Conservation (phyloP, 2,888 invertebrate genomes). For the Agriopis leucophaearia region DNA sequence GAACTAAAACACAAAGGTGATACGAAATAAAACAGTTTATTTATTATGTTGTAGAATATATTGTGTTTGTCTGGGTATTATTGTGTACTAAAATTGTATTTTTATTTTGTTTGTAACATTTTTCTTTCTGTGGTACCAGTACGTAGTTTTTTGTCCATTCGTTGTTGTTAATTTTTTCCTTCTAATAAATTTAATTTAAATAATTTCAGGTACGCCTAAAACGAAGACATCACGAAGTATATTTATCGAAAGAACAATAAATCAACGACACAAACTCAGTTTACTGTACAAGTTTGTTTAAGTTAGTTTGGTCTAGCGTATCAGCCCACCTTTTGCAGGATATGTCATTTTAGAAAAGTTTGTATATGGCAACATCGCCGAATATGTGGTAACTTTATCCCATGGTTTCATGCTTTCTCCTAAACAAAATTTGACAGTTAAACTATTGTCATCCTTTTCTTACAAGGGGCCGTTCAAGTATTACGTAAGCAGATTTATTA, state of each 20-base stretch:
- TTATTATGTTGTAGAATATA: constrained; percentile 11
- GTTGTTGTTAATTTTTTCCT: background rate
- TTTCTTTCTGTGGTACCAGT: constrained; percentile 70
- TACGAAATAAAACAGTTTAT: constrained; percentile 15
- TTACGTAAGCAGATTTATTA: too few relatives aligned
- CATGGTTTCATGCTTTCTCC: too few relatives aligned
- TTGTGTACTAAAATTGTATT: constrained; percentile 41
- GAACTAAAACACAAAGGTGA: background rate
- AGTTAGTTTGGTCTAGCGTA: constrained; percentile 63
- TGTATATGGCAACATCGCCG: constrained; percentile 30
- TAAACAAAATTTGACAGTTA: background rate
- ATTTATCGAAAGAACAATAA: constrained; percentile 62
- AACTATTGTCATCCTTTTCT: background rate
- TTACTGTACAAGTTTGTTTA: constrained; percentile 70
- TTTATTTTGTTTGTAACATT: constrained; percentile 45
- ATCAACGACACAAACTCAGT: constrained; percentile 65
- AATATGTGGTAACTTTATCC: too few relatives aligned
- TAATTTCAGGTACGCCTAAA: constrained; percentile 77
- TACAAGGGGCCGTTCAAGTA: too few relatives aligned
- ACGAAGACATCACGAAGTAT: constrained; percentile 60
- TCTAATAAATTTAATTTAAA: constrained; percentile 24
- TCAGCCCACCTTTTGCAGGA: constrained; percentile 65
- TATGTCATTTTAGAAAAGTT: constrained; percentile 41
- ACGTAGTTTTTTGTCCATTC: constrained; percentile 39
- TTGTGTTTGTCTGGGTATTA: constrained; percentile 28